phyloP scores from a whole-genome alignment of 1,140 invertebrate species.

The Drosophila lowei region DNA sequence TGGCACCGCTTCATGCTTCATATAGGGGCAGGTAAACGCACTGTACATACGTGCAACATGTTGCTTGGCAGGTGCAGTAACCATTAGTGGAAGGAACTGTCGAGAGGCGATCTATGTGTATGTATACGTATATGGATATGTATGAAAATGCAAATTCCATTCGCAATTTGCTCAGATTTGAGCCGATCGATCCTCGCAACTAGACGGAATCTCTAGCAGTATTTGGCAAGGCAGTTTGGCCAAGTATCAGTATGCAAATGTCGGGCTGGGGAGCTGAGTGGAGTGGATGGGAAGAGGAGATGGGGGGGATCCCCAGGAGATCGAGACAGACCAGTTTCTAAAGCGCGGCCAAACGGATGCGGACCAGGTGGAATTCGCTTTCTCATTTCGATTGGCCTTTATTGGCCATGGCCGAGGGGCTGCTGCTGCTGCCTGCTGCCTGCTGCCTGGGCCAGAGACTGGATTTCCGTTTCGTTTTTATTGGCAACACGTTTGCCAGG shows the following conservation, averaged over 20 bases:
- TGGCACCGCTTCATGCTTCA: too few relatives aligned
- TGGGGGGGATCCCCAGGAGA: constrained; percentile 5
- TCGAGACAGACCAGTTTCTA: constrained; percentile 48
- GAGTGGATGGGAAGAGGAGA: too few relatives aligned
- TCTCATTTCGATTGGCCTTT: constrained; percentile 52
- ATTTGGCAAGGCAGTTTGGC: constrained; percentile 34
- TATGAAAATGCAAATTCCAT: too few relatives aligned
- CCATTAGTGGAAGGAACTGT: constrained; percentile 38
- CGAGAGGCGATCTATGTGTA: too few relatives aligned
- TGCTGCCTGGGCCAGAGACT: constrained; percentile 19
- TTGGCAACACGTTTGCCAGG: constrained; percentile 70
- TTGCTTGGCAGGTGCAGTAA: constrained; percentile 12
- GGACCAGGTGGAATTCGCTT: constrained; percentile 71
- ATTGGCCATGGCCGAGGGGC: constrained; percentile 3
- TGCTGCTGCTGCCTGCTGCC: background rate
- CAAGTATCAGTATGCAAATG: constrained; percentile 24
- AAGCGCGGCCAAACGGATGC: constrained; percentile 26
- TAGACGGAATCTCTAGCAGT: background rate
- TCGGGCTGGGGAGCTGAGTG: background rate
- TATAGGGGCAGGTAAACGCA: too few relatives aligned
- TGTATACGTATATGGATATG: too few relatives aligned
- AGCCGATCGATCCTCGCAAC: background rate
- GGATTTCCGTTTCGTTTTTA: constrained; percentile 72
- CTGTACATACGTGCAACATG: too few relatives aligned
- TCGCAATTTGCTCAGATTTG: too few relatives aligned